Base-by-base conservation (phyloP, 2,888 invertebrate genomes). In the Drosophila mimetica region DNA sequence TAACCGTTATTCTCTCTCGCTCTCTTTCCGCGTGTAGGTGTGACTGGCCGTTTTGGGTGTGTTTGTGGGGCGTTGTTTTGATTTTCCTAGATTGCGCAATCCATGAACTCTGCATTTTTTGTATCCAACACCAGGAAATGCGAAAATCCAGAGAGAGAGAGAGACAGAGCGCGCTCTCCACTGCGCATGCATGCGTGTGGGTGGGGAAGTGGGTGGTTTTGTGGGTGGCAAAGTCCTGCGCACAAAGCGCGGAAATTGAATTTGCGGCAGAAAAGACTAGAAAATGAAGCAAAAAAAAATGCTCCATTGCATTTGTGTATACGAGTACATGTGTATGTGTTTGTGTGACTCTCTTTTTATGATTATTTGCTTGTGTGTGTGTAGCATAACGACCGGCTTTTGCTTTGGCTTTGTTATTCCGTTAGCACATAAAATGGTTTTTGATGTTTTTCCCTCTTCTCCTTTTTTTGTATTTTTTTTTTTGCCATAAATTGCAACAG, bases 241-340 rank as follows among this genome's bases (percentile, higher is more conserved):
- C 88, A 88, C 83, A 84, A 86, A 76, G 89, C 81, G 78, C 88
- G 89, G 89, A 84, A 84, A 84, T 84, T 84, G 79, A 84, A 88
- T 84, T 84, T 84, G 89, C 64, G 89, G 87, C 85, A 75, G 53
- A 71, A 71, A 65, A 60, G 66, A 47, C 42, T 67, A 67, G 50
- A 63, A 65, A 44, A 66, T 44, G 34, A 25, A 53, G 39, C 34
- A 59, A 51, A 51, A 58, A 59, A 36, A 54, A 47, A 70, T 74
- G 64, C 77, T 72, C 69, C 65, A 83, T 86, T 88, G 86, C 88
- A 83, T 88, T 88, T 88, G 77, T 69, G 61, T 69, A 53, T 67
- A 64, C 60, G 66, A 66, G 52, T 42, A 25, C 14, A 41, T 67
- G 42, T 46, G 20, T 14, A 34, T 63, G 46, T 51, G 28, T n/a